Evolutionary conservation across 2,888 invertebrate species (phyloP).

Genomic region (Acrobeloides nanus): DNA sequence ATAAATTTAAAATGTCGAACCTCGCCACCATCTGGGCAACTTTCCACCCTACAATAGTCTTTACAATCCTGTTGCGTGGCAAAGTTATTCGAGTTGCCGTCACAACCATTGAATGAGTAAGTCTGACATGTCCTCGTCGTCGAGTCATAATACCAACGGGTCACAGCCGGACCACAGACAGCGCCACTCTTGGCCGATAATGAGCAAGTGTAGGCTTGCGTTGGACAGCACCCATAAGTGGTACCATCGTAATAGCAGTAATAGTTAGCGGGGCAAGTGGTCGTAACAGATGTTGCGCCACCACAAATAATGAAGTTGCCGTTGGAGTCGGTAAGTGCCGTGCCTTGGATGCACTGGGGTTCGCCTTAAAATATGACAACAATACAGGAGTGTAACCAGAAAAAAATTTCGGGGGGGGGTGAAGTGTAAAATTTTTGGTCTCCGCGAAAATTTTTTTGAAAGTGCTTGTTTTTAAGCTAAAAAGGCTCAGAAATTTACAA

Average conservation of each 20-base stretch:
- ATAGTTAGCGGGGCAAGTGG: constrained; percentile 52
- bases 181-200: constrained; percentile 49
- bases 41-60: constrained; percentile 52
- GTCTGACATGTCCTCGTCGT: constrained; percentile 37
- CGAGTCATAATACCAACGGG: constrained; percentile 50
- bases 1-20: constrained; percentile 6
- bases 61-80: constrained; percentile 49
- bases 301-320: constrained; percentile 53
- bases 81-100: constrained; percentile 52
- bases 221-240: constrained; percentile 53
- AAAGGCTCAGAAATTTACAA: too few relatives aligned
- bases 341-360: constrained; percentile 53
- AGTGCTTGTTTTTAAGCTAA: constrained; percentile 2
- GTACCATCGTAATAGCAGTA: constrained; percentile 53
- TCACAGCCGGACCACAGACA: constrained; percentile 51
- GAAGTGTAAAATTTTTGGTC: background rate
- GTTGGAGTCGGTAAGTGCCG: constrained; percentile 51
- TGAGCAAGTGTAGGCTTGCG: constrained; percentile 53
- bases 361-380: constrained; percentile 24
- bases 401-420: too few relatives aligned
- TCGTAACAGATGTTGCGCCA: constrained; percentile 32
- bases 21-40: constrained; percentile 52
- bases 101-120: constrained; percentile 52
- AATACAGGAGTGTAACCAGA: background rate
- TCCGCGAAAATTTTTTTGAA: constrained; percentile 2